Evolutionary conservation across 2,113 vertebrate species (phyloP).

Genomic region (Hiodon alosoides): DNA sequence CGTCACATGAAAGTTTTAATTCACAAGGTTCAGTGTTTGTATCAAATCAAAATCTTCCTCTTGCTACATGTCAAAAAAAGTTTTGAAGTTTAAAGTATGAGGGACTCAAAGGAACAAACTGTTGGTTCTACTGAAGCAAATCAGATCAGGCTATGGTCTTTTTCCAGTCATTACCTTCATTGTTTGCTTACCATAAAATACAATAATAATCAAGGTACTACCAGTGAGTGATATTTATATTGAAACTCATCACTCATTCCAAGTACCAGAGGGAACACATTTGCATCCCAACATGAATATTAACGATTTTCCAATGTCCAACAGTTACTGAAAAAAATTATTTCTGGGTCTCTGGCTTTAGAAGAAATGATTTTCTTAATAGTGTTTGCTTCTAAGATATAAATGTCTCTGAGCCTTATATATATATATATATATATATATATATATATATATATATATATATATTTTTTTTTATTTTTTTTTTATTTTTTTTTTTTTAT

Average conservation of each 20-base stretch:
- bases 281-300: slow-evolving; percentile 29
- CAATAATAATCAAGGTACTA: slow-evolving; percentile 31
- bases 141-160: slow-evolving; percentile 14
- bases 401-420: neutral
- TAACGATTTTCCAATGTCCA: slow-evolving; percentile 28
- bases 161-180: slow-evolving; percentile 31
- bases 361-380: neutral
- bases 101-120: neutral
- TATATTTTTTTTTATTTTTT: too few species aligned
- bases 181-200: slow-evolving; percentile 41
- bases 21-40: too few species aligned
- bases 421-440: too few species aligned
- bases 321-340: slow-evolving; percentile 22
- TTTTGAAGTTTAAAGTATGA: neutral
- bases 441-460: too few species aligned
- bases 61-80: too few species aligned
- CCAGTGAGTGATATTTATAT: slow-evolving; percentile 39
- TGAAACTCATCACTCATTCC: slow-evolving; percentile 43
- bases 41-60: too few species aligned
- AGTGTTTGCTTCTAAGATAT: neutral
- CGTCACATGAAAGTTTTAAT: too few species aligned
- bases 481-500: too few species aligned
- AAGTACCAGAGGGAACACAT: slow-evolving; percentile 31
- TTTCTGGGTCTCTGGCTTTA: neutral
- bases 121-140: slow-evolving; percentile 4